Conservation (phyloP, 2,113 vertebrate species). For the Acinonyx jubatus region DNA sequence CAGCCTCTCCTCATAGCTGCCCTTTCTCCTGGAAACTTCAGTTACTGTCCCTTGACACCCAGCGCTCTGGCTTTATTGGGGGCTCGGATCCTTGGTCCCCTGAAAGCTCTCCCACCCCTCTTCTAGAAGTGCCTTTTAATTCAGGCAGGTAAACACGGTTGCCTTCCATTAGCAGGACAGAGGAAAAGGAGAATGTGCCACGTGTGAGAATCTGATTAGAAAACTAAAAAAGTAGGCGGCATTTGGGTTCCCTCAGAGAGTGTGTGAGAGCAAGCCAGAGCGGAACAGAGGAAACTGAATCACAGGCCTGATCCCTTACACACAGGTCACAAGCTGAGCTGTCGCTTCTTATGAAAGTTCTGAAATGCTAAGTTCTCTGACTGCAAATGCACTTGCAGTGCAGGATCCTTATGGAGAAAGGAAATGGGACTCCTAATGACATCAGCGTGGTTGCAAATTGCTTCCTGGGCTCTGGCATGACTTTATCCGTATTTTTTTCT, state of each 20-base stretch:
- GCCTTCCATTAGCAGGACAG: neutral
- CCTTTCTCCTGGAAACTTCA: neutral
- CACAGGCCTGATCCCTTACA: neutral
- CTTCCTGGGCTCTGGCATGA: slow-evolving; percentile 61
- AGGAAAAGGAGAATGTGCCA: slow-evolving; percentile 18
- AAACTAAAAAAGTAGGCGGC: slow-evolving; percentile 67
- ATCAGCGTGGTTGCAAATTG: slow-evolving; percentile 62
- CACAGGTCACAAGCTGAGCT: slow-evolving; percentile 37
- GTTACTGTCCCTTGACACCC: neutral
- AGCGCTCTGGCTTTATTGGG: neutral
- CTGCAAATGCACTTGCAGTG: slow-evolving; percentile 65
- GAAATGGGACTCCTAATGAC: slow-evolving; percentile 74
- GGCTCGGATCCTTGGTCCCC: neutral
- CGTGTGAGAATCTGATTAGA: slow-evolving; percentile 48
- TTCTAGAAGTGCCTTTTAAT: neutral
- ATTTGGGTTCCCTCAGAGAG: slow-evolving; percentile 39
- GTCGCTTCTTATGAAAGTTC: slow-evolving; percentile 69
- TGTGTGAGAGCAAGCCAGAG: neutral
- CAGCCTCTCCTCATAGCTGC: neutral
- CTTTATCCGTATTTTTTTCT: slow-evolving; percentile 60
- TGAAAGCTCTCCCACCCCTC: neutral
- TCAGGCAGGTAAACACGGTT: neutral
- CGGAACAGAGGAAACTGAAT: neutral
- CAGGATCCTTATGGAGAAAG: slow-evolving; percentile 70
- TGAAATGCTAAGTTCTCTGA: slow-evolving; percentile 74